A percentile compares a stretch with the other conserved stretches of the same genome.
Conservation (phyloP, 2,797 vertebrate genomes). For the Parauchenoglanis ngamensis region DNA sequence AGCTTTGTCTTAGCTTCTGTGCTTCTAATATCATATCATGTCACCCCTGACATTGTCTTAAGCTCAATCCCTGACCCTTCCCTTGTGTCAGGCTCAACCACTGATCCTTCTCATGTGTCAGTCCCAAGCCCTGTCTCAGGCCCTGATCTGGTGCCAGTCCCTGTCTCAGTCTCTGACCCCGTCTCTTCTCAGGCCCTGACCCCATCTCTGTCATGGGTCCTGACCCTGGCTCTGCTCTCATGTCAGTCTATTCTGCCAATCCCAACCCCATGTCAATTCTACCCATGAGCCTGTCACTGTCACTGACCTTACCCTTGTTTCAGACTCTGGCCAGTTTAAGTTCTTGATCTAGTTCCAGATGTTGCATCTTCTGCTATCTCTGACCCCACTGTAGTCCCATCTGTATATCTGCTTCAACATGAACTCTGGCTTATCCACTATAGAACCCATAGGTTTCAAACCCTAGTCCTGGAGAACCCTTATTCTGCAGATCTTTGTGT, state of each 20-base stretch:
- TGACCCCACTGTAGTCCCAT: not conserved
- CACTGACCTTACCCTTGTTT: conserved; percentile 15
- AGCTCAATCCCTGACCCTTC: conserved; percentile 17
- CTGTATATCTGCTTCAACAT: not conserved
- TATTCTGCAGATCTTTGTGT: not conserved
- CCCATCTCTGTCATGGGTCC: conserved; percentile 10
- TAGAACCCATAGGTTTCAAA: not conserved
- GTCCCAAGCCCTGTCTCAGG: conserved; percentile 13
- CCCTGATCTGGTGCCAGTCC: conserved; percentile 24
- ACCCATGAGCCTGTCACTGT: not conserved
- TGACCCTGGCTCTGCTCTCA: conserved; percentile 18
- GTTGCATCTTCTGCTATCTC: not conserved
- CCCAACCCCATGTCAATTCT: not conserved
- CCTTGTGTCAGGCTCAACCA: conserved; percentile 21
- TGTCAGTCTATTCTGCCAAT: conserved; percentile 4
- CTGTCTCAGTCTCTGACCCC: conserved; percentile 27
- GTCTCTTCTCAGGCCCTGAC: conserved; percentile 23
- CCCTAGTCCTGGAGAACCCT: not conserved
- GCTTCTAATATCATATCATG: conserved; percentile 11
- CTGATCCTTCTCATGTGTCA: conserved; percentile 32
- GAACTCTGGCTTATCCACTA: not conserved
- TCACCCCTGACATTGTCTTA: conserved; percentile 1
- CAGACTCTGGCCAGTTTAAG: not conserved
- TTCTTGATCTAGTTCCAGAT: conserved; percentile 3
- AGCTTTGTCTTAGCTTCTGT: conserved; percentile 20